Base-by-base conservation (phyloP, 2,888 invertebrate genomes). In the Luperina testacea region DNA sequence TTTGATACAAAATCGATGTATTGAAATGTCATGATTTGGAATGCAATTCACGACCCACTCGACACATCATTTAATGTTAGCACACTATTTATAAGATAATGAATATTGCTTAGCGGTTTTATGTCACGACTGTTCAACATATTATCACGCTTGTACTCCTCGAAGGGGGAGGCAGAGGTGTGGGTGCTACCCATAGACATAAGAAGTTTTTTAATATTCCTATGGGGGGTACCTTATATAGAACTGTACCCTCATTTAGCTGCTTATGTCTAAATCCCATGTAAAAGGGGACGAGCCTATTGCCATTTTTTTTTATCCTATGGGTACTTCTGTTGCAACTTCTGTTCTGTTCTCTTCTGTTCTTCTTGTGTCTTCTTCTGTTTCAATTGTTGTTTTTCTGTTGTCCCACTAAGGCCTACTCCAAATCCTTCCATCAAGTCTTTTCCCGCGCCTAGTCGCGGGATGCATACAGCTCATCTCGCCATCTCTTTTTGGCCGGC, bases 101-200 rank as follows among this genome's bases (percentile, higher is more conserved):
- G 51, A 51, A n/a, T 63, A 73, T 67, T 71, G 45, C 63, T 82
- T 59, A 64, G 63, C 24, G 59, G 24, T 48, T 4, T 69, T 48
- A 83, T 76, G 76, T 82, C 82, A 79, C 78, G 75, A 82, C 27
- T 82, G 27, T 9, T 57, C 51, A 69, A 32, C 11, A n/a, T 57
- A 38, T 42, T 3, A 15, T 51, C 38, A 65, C n/a, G 53, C 20
- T 38, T 38, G 17, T 24, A 45, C 61, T 32, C 13, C 5, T 0
- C 0, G 1, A 17, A 24, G 17, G 2, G 6, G 24, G 0, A 48
- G 17, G 17, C 38, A 80, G 24, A 75, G 7, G 20, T 20, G 32
- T 38, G n/a, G 59, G 24, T 57, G 17, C 24, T 24, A 20, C 24
- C 24, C 20, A 24, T 24, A 24, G 53, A 53, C 3, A 53, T 24